Percentiles rank a stretch among this genome's conserved stretches.
Conservation (phyloP, 2,113 vertebrate genomes). For the Tenrec ecaudatus region DNA sequence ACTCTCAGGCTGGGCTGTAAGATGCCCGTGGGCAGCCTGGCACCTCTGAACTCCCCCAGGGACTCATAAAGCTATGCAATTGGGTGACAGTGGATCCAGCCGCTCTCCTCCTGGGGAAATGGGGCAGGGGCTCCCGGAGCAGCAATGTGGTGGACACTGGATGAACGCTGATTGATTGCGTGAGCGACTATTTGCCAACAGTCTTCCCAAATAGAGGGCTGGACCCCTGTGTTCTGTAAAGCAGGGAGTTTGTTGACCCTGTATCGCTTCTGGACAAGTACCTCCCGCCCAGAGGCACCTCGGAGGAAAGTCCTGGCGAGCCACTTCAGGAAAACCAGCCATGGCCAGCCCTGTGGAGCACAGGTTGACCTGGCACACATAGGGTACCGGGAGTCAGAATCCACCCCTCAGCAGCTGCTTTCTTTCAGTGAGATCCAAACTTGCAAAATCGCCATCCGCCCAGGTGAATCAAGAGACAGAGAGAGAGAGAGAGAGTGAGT, state of each 20-base stretch:
- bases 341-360: background rate
- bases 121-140: background rate
- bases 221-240: background rate
- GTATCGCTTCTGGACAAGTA: background rate
- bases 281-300: background rate
- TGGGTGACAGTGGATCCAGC: background rate
- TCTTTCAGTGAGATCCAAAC: background rate
- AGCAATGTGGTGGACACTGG: background rate
- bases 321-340: background rate
- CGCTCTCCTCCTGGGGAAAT: constrained; percentile 1
- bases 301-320: background rate
- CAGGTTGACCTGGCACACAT: background rate
- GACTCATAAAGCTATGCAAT: background rate
- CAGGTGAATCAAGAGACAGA: background rate
- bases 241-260: background rate
- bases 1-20: background rate
- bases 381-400: background rate
- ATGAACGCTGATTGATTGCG: background rate
- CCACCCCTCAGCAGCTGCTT: background rate
- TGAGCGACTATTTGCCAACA: background rate
- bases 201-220: background rate
- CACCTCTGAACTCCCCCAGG: background rate
- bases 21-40: background rate
- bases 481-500: too few species aligned
- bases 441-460: background rate